Percentiles rank a stretch among this genome's conserved stretches.
Conservation (phyloP, 2,888 invertebrate species). For the Spisula solida region DNA sequence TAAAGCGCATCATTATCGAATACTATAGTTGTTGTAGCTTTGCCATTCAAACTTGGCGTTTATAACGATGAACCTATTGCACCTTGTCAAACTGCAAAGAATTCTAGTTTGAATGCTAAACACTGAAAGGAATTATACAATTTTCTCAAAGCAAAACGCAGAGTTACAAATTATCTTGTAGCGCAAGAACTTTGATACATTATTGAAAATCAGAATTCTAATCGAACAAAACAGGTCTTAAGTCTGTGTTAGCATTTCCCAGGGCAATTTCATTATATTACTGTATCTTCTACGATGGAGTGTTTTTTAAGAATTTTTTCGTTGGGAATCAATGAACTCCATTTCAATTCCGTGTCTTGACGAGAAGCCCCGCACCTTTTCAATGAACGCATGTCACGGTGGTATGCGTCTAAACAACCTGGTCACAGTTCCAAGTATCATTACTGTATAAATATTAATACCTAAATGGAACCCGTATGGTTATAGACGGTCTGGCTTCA, state of each 20-base stretch:
- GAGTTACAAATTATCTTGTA: slow-evolving; percentile 1
- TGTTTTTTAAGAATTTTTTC: slow-evolving; percentile 5
- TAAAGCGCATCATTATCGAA: no score
- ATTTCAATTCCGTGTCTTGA: slow-evolving; percentile 22
- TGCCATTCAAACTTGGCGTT: neutral
- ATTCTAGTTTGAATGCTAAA: slow-evolving; percentile 6
- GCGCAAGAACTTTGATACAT: slow-evolving; percentile 9
- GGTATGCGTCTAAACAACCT: slow-evolving; percentile 38
- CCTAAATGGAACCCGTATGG: slow-evolving; percentile 69
- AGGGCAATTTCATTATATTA: slow-evolving; percentile 24
- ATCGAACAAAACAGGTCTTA: slow-evolving; percentile 24
- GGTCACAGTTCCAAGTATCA: slow-evolving; percentile 25
- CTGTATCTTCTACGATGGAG: neutral
- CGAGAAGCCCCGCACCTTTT: slow-evolving; percentile 31
- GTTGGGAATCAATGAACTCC: neutral
- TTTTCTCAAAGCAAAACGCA: neutral
- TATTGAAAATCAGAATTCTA: slow-evolving; percentile 17
- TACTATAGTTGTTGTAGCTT: no score
- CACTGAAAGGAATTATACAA: neutral
- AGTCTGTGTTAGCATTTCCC: neutral
- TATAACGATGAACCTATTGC: neutral
- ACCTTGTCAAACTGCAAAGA: neutral
- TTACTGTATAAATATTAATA: slow-evolving; percentile 73
- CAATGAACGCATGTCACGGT: slow-evolving; percentile 40
- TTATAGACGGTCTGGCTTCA: slow-evolving; percentile 32